These are phyloP conservation scores for Drosophila persimilis DNA, from an alignment of 1,140 invertebrate genomes.

Conservation along the genomic window DNA sequence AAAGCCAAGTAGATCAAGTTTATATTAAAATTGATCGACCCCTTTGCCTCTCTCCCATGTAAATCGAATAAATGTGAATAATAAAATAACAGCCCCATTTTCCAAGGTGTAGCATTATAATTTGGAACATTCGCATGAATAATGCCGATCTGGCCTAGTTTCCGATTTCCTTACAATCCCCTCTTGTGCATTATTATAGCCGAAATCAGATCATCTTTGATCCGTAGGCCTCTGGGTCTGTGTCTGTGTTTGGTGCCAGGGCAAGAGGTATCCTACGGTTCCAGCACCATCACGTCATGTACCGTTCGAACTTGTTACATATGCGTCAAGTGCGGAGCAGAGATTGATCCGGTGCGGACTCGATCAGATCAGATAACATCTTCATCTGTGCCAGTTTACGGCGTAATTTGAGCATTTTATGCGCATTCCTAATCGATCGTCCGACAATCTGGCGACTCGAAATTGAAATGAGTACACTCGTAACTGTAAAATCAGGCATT, in stretches of 20 bases:
- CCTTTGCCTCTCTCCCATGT: constrained; percentile 1
- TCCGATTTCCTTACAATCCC: too few relatives aligned
- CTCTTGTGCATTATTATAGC: too few relatives aligned
- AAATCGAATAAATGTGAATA: constrained; percentile 1
- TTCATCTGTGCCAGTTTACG: constrained; percentile 65
- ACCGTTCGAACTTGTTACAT: constrained; percentile 39
- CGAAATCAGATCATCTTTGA: too few relatives aligned
- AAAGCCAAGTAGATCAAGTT: too few relatives aligned
- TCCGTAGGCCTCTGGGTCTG: too few relatives aligned
- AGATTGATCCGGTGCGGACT: constrained; percentile 18
- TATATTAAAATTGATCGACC: constrained; percentile 8
- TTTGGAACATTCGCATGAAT: too few relatives aligned
- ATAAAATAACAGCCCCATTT: too few relatives aligned
- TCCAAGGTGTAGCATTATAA: too few relatives aligned
- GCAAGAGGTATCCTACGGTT: too few relatives aligned
- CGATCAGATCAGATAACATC: constrained; percentile 54
- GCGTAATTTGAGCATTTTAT: constrained; percentile 52
- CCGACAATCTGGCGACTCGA: constrained; percentile 62
- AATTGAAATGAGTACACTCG: constrained; percentile 45
- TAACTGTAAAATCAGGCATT: constrained; percentile 65
- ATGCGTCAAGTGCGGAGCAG: constrained; percentile 42
- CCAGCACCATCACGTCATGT: too few relatives aligned
- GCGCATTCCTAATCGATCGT: constrained; percentile 52
- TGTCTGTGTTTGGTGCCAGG: too few relatives aligned
- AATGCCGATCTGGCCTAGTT: too few relatives aligned